These are phyloP conservation scores for Istiophorus platypterus DNA, from an alignment of 2,113 vertebrate species.

Conservation along the genomic window DNA sequence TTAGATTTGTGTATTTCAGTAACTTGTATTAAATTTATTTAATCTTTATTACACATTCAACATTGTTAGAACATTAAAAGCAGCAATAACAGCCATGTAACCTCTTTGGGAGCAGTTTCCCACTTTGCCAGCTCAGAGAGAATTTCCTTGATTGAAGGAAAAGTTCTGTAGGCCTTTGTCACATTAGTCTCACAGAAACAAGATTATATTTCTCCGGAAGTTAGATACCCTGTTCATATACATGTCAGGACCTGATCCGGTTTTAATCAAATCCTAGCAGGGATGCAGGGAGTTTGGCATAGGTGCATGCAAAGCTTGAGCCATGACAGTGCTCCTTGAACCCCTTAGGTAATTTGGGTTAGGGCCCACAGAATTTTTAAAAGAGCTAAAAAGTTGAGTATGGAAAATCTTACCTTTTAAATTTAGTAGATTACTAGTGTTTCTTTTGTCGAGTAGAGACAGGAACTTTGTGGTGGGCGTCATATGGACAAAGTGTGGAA, in stretches of 20 bases:
- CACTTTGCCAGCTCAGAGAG: constrained; percentile 4
- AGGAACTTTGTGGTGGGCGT: constrained; percentile 63
- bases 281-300: constrained; percentile 40
- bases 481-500: constrained; percentile 71
- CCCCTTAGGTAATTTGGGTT: constrained; percentile 44
- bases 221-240: constrained; percentile 35
- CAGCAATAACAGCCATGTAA: constrained; percentile 1
- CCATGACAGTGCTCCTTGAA: constrained; percentile 42
- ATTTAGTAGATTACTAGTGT: constrained; percentile 55
- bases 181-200: constrained; percentile 18
- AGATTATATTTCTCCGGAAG: constrained; percentile 30
- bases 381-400: constrained; percentile 32
- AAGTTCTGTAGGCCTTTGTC: constrained; percentile 24
- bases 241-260: constrained; percentile 31
- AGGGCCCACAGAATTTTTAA: constrained; percentile 38
- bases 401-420: constrained; percentile 66
- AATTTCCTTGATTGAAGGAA: constrained; percentile 18
- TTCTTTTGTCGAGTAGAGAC: constrained; percentile 55
- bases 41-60: constrained; percentile 4
- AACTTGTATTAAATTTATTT: constrained; percentile 37
- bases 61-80: constrained; percentile 13
- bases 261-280: constrained; percentile 41
- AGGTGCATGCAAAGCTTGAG: constrained; percentile 35
- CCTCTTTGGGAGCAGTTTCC: neutral
- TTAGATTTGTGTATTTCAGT: constrained; percentile 38